Percentiles rank a stretch among this genome's conserved stretches.
These are phyloP conservation scores for Sus cebifrons DNA, from an alignment of 2,797 vertebrate genomes.

Conservation along the genomic window DNA sequence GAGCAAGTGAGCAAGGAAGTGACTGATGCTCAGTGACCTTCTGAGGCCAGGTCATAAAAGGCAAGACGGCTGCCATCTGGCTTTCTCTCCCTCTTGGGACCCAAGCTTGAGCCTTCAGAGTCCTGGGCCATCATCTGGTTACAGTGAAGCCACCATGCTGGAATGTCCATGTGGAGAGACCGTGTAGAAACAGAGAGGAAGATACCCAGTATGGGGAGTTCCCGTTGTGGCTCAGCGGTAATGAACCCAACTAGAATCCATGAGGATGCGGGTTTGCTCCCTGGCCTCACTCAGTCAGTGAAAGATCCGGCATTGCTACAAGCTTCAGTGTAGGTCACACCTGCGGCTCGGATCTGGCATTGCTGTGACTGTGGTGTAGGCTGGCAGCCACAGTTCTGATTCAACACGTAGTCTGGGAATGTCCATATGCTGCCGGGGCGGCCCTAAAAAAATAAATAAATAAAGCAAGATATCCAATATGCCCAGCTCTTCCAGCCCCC, in stretches of 20 bases:
- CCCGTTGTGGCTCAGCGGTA: no score
- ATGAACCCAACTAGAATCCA: no score
- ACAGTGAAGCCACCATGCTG: background rate
- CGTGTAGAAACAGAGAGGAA: background rate
- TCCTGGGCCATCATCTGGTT: background rate
- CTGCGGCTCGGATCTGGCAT: no score
- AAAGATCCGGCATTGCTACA: no score
- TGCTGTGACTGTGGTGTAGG: no score
- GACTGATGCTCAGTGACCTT: background rate
- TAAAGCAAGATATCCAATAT: background rate
- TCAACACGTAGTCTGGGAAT: no score
- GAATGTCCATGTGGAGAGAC: background rate
- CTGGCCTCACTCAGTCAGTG: no score
- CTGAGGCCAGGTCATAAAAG: background rate
- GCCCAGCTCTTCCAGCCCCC: background rate
- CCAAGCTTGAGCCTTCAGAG: background rate
- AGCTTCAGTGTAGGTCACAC: no score
- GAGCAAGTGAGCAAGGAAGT: background rate
- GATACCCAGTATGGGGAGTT: background rate
- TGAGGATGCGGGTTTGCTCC: no score
- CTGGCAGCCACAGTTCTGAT: no score
- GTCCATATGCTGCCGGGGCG: no score
- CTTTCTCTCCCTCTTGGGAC: background rate
- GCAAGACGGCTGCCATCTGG: background rate
- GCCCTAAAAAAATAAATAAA: no score